These are phyloP conservation scores for Taeniopygia guttata DNA, from an alignment of 2,797 vertebrate species.

Conservation along the genomic window DNA sequence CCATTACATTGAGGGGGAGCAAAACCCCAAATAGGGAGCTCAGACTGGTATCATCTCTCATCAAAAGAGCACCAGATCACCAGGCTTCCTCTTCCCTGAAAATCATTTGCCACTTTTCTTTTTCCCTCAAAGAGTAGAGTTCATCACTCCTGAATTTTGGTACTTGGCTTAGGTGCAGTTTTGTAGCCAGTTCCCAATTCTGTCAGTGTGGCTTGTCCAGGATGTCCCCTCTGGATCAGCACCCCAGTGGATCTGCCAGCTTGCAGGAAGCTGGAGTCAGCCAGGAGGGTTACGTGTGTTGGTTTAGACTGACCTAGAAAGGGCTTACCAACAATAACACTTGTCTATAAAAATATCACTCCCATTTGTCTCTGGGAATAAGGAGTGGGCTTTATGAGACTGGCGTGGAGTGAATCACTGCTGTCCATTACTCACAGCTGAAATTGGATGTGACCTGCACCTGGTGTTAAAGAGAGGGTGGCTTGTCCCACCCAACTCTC, in stretches of 20 bases:
- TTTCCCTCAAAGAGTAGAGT: not conserved
- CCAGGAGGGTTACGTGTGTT: not conserved
- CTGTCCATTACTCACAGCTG: not conserved
- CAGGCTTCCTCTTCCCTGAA: not conserved
- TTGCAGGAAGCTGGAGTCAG: not conserved
- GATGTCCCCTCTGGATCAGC: not conserved
- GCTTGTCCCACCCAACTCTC: not conserved
- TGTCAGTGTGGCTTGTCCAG: not conserved
- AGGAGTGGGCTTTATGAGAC: not conserved
- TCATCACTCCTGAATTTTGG: not conserved
- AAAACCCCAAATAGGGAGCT: not conserved
- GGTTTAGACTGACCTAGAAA: constrained; percentile 22
- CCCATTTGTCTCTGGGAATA: not conserved
- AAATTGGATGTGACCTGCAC: not conserved
- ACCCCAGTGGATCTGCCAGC: not conserved
- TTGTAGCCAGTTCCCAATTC: not conserved
- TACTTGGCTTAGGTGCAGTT: not conserved
- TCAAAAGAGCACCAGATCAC: not conserved
- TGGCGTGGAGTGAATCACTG: not conserved
- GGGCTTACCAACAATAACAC: not conserved
- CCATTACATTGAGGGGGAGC: not conserved
- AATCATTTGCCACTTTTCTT: not conserved
- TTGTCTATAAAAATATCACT: not conserved
- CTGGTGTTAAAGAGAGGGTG: not conserved
- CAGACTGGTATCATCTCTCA: no score